phyloP scores from a whole-genome alignment of 35 echinoderm and acorn worm genomes.

The Strongylocentrotus purpuratus region DNA sequence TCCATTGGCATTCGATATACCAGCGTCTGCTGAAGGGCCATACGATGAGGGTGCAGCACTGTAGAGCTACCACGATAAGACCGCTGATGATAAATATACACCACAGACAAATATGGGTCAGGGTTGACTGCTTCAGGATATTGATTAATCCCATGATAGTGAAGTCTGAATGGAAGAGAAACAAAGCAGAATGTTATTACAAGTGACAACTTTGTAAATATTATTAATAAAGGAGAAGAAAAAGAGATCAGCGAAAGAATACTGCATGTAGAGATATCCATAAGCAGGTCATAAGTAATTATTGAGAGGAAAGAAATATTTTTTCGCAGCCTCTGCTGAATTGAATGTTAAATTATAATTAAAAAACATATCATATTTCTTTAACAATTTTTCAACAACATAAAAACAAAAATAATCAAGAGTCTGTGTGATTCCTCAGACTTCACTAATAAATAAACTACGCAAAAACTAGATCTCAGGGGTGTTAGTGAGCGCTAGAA shows the following conservation, averaged over 20 bases:
- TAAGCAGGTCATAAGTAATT: too few species aligned
- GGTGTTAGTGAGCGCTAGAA: too few species aligned
- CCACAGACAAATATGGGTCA: constrained; percentile 12
- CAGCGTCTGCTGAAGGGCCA: constrained; percentile 70
- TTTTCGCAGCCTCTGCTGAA: too few species aligned
- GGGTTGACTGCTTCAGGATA: background rate
- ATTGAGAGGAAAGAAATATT: too few species aligned
- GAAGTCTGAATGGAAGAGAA: background rate
- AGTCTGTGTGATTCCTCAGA: too few species aligned
- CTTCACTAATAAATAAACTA: too few species aligned
- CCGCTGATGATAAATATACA: constrained; percentile 73
- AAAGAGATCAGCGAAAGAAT: background rate
- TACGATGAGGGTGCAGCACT: constrained; percentile 57
- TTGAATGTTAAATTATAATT: too few species aligned
- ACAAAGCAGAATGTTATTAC: background rate
- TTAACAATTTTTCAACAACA: too few species aligned
- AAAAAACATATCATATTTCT: too few species aligned
- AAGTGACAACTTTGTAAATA: background rate
- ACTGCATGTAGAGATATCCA: too few species aligned
- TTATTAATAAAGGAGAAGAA: background rate
- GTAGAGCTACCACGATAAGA: constrained; percentile 61
- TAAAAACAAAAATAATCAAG: too few species aligned
- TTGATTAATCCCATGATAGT: background rate
- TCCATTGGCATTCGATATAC: constrained; percentile 56
- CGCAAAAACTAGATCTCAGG: too few species aligned